phyloP scores from a whole-genome alignment of 2,888 invertebrate species.

The Leistus spinibarbis region DNA sequence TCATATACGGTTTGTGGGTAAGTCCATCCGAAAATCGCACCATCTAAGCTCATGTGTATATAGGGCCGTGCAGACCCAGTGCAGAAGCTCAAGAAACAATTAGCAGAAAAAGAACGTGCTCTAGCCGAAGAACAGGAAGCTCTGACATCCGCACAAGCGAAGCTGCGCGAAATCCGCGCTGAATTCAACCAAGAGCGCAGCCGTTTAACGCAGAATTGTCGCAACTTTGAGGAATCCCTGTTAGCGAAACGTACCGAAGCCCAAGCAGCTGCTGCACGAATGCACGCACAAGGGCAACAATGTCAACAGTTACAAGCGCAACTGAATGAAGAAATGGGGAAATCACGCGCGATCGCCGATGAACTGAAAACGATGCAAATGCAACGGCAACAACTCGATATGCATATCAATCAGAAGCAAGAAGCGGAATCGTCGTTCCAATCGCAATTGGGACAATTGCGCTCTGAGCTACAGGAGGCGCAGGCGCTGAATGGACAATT shows the following conservation, averaged over 20 bases:
- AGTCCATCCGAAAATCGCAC: neutral
- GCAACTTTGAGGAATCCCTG: constrained; percentile 63
- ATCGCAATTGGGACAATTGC: constrained; percentile 49
- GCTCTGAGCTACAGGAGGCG: constrained; percentile 54
- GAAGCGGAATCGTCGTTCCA: constrained; percentile 58
- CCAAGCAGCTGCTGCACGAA: constrained; percentile 65
- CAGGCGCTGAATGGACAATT: constrained; percentile 52
- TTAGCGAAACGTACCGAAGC: constrained; percentile 64
- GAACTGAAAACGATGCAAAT: constrained; percentile 65
- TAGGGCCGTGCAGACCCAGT: constrained; percentile 83
- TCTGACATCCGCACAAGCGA: constrained; percentile 75
- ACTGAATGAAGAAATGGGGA: constrained; percentile 62
- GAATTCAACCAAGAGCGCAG: constrained; percentile 73
- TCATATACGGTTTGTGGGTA: neutral
- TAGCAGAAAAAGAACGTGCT: constrained; percentile 84
- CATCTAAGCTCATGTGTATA: neutral
- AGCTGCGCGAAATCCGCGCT: constrained; percentile 76
- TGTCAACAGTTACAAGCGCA: constrained; percentile 60
- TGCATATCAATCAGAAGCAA: constrained; percentile 67
- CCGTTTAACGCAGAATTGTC: constrained; percentile 61
- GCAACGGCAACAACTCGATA: constrained; percentile 69
- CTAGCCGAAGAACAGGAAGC: constrained; percentile 77
- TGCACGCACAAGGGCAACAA: constrained; percentile 64
- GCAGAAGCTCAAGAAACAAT: constrained; percentile 83
- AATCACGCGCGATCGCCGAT: constrained; percentile 60